A percentile compares a stretch with the other conserved stretches of the same genome.
These are phyloP conservation scores for Nannoperca obscura DNA, from an alignment of 2,797 vertebrate genomes.

Conservation along the genomic window DNA sequence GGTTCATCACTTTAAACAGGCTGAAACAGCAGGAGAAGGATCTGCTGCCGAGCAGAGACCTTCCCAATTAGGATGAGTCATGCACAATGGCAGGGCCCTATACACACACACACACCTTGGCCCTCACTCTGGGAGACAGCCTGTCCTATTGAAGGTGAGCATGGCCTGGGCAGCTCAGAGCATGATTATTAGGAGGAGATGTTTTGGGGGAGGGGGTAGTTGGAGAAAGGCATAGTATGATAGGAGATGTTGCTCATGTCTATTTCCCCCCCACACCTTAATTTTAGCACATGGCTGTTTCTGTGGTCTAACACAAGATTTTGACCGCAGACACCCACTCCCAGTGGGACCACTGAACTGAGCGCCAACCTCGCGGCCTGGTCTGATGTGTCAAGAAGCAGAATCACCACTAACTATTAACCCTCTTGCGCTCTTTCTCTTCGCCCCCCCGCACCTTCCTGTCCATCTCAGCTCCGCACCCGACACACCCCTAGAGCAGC, in stretches of 20 bases:
- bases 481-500: constrained; percentile 65
- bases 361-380: constrained; percentile 74
- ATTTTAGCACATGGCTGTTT: constrained; percentile 64
- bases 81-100: constrained; percentile 58
- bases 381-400: constrained; percentile 72
- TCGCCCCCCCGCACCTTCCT: constrained; percentile 13
- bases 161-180: constrained; percentile 47
- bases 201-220: constrained; percentile 22
- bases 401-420: constrained; percentile 64
- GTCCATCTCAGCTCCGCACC: constrained; percentile 25
- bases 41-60: constrained; percentile 68
- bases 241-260: constrained; percentile 35
- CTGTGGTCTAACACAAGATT: constrained; percentile 67
- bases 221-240: constrained; percentile 44
- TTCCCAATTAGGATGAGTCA: constrained; percentile 84
- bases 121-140: constrained; percentile 62
- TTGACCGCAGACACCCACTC: constrained; percentile 77
- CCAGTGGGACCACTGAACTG: constrained; percentile 77
- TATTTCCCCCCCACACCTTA: constrained; percentile 51
- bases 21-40: constrained; percentile 79
- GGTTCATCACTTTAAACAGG: constrained; percentile 83
- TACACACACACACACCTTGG: constrained; percentile 46
- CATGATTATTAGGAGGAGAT: constrained; percentile 57
- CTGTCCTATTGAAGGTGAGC: constrained; percentile 60
- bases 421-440: constrained; percentile 50